Conservation (phyloP, 2,797 vertebrate species). For the Cossypha caffra region DNA sequence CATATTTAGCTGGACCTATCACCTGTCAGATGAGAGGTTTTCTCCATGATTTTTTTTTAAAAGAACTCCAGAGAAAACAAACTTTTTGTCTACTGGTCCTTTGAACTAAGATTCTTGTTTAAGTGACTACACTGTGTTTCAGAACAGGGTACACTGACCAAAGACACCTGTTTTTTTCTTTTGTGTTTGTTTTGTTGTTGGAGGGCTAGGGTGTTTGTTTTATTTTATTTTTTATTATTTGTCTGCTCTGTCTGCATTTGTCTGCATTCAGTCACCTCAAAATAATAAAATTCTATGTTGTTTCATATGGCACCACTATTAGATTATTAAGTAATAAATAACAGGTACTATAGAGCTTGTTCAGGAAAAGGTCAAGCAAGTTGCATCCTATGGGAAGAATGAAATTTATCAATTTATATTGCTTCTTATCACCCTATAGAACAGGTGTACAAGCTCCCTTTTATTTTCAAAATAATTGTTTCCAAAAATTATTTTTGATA, state of each 20-base stretch:
- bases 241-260: neutral
- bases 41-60: accelerated
- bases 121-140: neutral
- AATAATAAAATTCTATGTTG: neutral
- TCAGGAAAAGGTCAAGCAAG: neutral
- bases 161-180: neutral
- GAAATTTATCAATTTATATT: neutral
- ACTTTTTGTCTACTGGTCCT: neutral
- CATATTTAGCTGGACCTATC: neutral
- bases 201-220: neutral
- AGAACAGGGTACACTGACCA: neutral
- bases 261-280: neutral
- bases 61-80: neutral
- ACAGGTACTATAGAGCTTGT: neutral
- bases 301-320: neutral
- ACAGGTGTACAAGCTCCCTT: neutral
- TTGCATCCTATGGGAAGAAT: neutral
- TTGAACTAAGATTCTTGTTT: neutral
- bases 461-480: neutral
- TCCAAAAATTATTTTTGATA: neutral
- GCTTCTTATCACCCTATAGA: neutral
- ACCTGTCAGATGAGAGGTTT: neutral
- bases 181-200: neutral
- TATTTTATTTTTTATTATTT: neutral
- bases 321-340: neutral